phyloP scores from a whole-genome alignment of 2,113 vertebrate species.

The Columbina picui region DNA sequence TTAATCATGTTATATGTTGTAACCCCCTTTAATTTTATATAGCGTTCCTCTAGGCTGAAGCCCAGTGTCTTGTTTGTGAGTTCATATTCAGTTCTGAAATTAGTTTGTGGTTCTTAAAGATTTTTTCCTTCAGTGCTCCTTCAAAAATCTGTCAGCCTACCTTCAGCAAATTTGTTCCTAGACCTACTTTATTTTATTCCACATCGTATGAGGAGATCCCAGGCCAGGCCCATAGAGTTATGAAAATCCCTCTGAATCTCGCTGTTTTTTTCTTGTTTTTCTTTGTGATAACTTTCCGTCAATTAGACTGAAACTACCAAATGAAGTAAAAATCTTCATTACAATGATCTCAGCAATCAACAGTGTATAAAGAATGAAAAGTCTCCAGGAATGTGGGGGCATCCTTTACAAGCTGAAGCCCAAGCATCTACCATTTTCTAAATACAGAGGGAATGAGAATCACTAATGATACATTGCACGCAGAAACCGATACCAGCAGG shows the following conservation, averaged over 20 bases:
- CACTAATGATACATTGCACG: conserved; percentile 14
- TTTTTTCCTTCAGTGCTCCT: not conserved
- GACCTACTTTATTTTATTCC: not conserved
- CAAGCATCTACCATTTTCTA: conserved; percentile 9
- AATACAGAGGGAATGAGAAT: not conserved
- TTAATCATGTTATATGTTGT: not conserved
- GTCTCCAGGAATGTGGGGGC: not conserved
- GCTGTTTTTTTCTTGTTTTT: not conserved
- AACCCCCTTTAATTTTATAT: not conserved
- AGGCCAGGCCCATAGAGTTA: not conserved
- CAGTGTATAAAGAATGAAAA: not conserved
- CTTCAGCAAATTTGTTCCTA: not conserved
- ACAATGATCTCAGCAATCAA: not conserved
- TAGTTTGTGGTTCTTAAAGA: not conserved
- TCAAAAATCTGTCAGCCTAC: not conserved
- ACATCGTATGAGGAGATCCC: not conserved
- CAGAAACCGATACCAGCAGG: conserved; percentile 43
- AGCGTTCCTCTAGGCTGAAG: not conserved
- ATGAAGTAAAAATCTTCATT: not conserved
- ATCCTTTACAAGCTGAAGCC: not conserved
- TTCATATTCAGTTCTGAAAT: not conserved
- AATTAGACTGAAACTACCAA: not conserved
- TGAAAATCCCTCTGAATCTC: not conserved
- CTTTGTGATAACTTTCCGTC: not conserved
- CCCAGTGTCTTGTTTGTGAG: not conserved